Evolutionary conservation across 2,888 invertebrate genomes (phyloP), one percentile per base, ranked within the genome.

Genomic region (Ichneumoninae sp.): DNA sequence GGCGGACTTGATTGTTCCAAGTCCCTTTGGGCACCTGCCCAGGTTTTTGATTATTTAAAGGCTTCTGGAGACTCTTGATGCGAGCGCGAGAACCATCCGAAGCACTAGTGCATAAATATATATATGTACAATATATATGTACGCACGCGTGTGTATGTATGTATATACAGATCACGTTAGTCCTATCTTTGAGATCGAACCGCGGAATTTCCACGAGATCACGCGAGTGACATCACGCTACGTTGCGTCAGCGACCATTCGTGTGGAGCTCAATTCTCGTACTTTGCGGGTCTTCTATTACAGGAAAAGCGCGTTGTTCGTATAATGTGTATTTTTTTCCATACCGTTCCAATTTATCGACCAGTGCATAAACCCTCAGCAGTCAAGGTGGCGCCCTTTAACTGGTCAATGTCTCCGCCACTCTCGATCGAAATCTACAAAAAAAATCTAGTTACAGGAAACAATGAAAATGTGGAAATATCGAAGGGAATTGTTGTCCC

Each of bases 201-300:
- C 71, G 52, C 54, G 66, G 72, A 54, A 80, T 80, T 80, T 80
- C 79, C 72, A 40, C 71, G 71, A 65, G 52, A 80, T 80, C 79
- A 72, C 72, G 72, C 66, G 66, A 54, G 62, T 80, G 71, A 80
- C 72, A 80, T 72, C 71, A 80, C 72, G 71, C 66, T 57, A 60
- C 36, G 71, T 80, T 80, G 79, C 72, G 72, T 80, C 79, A 80
- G 71, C 54, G 40, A 22, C 30, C 19, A 2, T 40, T 47, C 54
- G 40, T 47, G n/a, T 13, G 44, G 44, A 54, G 36, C 57, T 70
- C 70, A 22, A 26, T 62, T 36, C 70, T 33, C 10, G n/a, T 22
- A 54, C 40, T 26, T 40, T n/a, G 40, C 26, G 22, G 6, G 33
- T 22, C 79, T 62, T 33, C 40, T 30, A 30, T 65, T 26, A 13